Base-by-base conservation (phyloP, 2,888 invertebrate species). In the Melolontha melolontha region DNA sequence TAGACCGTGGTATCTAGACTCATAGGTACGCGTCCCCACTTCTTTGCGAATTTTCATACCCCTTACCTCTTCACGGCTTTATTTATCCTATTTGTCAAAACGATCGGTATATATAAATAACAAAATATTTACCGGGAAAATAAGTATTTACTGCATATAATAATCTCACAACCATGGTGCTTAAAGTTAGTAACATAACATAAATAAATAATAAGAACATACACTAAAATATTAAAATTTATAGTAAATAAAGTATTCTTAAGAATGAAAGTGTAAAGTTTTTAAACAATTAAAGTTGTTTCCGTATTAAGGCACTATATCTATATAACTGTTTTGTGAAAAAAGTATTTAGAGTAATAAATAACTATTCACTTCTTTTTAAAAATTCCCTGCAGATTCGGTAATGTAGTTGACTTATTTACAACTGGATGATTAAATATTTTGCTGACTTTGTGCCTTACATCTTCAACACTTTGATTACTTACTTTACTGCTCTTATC, bases 401-500 rank as follows among this genome's bases (percentile, higher is more conserved):
- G 79, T 70, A 83, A 72, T 71, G 81, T 80, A 69, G 82, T 82
- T n/a, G 79, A 73, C 65, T 81, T 79, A 16, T 84, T 84, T 40
- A 83, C 81, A 55, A 84, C 83, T 70, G 81, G 80, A 70, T 80
- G 81, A 66, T 78, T 79, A 70, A 89, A 89, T 72, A 89, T 88
- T 75, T 88, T 89, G 69, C 87, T 87, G 75, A 89, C 84, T 75
- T 86, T 84, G 73, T 87, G 87, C 52, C 86, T 84, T 84, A 89
- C 86, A 64, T 89, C 89, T 77, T 88, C 88, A 44, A 88, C 86
- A 6, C 87, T 85, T 73, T 86, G 86, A 29, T 86, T 86, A 54
- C 77, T 77, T 11, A 80, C 74, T 71, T 73, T 78, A 50, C 67
- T 76, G 40, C 70, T 70, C 59, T 66, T 71, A 51, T 74, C 76